These are phyloP conservation scores for Sardinella longiceps DNA, from an alignment of 2,797 vertebrate genomes.

Conservation along the genomic window DNA sequence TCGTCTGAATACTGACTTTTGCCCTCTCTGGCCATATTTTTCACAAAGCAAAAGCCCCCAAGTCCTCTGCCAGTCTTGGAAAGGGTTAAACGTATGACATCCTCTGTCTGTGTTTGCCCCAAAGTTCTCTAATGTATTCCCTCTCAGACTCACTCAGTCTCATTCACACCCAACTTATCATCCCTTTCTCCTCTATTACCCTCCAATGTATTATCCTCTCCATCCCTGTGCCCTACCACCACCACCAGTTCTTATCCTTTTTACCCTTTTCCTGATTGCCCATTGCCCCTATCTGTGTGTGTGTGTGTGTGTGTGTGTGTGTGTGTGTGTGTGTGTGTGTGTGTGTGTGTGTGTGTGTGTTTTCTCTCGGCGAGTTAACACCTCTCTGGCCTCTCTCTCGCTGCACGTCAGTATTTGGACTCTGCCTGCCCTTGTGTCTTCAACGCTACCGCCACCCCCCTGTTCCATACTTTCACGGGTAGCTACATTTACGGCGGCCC, in stretches of 20 bases:
- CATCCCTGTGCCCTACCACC: neutral
- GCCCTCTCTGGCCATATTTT: no score
- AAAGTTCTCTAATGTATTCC: neutral
- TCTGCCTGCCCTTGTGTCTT: no score
- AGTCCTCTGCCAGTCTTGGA: no score
- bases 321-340: no score
- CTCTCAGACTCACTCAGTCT: neutral
- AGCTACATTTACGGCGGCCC: conserved; percentile 1
- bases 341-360: no score
- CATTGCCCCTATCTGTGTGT: neutral
- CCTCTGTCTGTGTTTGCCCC: neutral
- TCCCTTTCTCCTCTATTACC: neutral
- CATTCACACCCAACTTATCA: neutral
- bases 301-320: no score
- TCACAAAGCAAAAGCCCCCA: no score
- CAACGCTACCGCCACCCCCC: neutral
- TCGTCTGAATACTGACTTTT: no score
- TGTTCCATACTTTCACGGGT: neutral
- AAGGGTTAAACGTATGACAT: neutral
- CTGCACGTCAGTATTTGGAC: no score
- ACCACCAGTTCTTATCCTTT: neutral
- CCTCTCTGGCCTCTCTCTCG: neutral
- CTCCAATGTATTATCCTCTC: neutral
- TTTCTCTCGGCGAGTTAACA: no score
- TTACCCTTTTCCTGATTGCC: neutral